Conservation (phyloP, 2,113 vertebrate genomes). For the Holacanthus passer region DNA sequence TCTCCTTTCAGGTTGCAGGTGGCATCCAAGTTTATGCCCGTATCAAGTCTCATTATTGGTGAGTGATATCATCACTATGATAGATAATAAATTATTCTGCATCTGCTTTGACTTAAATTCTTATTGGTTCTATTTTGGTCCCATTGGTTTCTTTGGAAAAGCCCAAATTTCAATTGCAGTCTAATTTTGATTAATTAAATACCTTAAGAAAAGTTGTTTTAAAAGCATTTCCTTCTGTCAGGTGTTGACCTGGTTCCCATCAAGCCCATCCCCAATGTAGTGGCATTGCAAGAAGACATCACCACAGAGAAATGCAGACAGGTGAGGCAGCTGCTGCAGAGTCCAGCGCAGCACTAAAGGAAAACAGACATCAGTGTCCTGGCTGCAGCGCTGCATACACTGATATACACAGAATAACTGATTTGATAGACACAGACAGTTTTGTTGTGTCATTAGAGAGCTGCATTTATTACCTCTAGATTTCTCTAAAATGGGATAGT, state of each 20-base stretch:
- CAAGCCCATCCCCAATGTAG: constrained; percentile 93
- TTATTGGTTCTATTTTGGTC: no score
- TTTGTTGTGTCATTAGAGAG: neutral
- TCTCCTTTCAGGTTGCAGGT: constrained; percentile 90
- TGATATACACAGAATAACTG: neutral
- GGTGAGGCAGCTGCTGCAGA: constrained; percentile 76
- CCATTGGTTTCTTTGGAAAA: neutral
- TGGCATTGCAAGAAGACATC: constrained; percentile 95
- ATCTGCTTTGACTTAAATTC: neutral
- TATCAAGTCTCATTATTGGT: constrained; percentile 97
- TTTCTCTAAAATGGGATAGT: neutral
- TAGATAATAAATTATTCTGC: neutral
- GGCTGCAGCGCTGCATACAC: neutral
- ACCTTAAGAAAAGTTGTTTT: neutral
- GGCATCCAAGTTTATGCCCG: constrained; percentile 97
- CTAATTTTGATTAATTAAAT: neutral
- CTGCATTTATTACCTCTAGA: neutral
- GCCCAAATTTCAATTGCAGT: neutral
- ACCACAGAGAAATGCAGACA: constrained; percentile 95
- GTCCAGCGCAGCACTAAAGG: neutral
- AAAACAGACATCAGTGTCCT: neutral
- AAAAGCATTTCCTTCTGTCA: constrained; percentile 57
- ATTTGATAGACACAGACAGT: neutral
- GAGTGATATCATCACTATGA: constrained; percentile 70
- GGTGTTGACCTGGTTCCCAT: constrained; percentile 97